A percentile compares a stretch with the other conserved stretches of the same genome.
These are phyloP conservation scores for Andrena chrysosceles DNA, from an alignment of 2,888 invertebrate species.

Conservation along the genomic window DNA sequence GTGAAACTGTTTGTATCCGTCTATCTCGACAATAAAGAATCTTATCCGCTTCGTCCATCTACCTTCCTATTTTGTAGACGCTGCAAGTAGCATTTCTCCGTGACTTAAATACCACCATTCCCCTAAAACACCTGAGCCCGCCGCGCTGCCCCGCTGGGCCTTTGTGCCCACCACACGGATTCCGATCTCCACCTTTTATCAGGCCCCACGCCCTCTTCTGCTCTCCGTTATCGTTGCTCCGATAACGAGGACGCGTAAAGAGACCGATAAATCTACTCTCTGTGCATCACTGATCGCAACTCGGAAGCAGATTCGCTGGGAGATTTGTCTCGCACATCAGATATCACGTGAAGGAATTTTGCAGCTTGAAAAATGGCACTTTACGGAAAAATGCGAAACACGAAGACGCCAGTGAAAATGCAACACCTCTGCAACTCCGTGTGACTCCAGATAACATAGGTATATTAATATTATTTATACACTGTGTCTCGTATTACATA, in stretches of 20 bases:
- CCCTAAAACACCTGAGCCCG: conserved; percentile 37
- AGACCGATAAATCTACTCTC: neutral
- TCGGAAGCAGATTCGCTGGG: neutral
- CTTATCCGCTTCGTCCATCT: conserved; percentile 61
- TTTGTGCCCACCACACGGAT: conserved; percentile 20
- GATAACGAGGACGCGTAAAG: neutral
- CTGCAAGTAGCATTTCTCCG: conserved; percentile 22
- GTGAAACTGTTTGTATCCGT: conserved; percentile 62
- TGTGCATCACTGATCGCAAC: neutral
- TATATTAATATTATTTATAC: too few relatives aligned
- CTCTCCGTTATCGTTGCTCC: neutral
- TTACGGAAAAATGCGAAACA: too few relatives aligned
- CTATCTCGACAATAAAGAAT: conserved; percentile 54
- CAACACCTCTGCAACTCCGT: too few relatives aligned
- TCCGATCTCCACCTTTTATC: conserved; percentile 4
- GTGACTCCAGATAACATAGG: too few relatives aligned
- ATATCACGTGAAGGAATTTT: too few relatives aligned
- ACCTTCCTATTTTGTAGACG: conserved; percentile 16
- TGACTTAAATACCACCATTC: conserved; percentile 46
- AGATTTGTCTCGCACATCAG: too few relatives aligned
- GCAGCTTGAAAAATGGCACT: too few relatives aligned
- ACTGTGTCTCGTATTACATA: too few relatives aligned
- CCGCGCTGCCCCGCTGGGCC: conserved; percentile 19
- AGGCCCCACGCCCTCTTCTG: neutral
- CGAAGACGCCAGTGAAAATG: too few relatives aligned